Percentiles rank a stretch among this genome's conserved stretches.
phyloP scores from a whole-genome alignment of 92 coral and sea anemone species.

The Ricordea florida region DNA sequence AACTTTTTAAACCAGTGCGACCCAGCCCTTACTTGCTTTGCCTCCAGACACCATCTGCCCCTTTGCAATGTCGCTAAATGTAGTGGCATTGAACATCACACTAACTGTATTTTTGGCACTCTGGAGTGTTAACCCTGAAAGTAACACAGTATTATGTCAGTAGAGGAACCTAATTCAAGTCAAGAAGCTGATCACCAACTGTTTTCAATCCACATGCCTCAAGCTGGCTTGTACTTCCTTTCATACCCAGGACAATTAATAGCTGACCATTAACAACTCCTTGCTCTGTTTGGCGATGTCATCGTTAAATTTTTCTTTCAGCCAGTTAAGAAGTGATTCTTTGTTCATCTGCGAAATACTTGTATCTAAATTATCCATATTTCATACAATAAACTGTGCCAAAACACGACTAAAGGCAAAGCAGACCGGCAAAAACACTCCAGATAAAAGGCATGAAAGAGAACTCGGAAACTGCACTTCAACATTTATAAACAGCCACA shows the following conservation, averaged over 20 bases:
- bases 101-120: not conserved
- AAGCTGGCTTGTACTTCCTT: no score
- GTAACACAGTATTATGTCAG: no score
- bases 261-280: not conserved
- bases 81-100: not conserved
- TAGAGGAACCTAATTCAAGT: no score
- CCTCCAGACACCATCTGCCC: constrained; percentile 12
- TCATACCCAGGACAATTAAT: not conserved
- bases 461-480: no score
- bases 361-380: not conserved
- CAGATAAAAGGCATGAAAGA: no score
- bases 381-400: not conserved
- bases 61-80: not conserved
- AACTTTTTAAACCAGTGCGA: no score
- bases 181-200: no score
- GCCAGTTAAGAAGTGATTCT: constrained; percentile 9
- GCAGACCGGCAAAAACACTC: no score
- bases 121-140: constrained; percentile 6
- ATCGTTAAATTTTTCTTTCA: not conserved
- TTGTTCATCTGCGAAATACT: constrained; percentile 8
- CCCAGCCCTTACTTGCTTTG: no score
- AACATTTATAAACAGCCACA: no score
- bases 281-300: constrained; percentile 2
- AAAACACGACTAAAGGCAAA: not conserved
- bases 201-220: no score